Conservation (phyloP, 2,113 vertebrate species). For the Larimichthys crocea region DNA sequence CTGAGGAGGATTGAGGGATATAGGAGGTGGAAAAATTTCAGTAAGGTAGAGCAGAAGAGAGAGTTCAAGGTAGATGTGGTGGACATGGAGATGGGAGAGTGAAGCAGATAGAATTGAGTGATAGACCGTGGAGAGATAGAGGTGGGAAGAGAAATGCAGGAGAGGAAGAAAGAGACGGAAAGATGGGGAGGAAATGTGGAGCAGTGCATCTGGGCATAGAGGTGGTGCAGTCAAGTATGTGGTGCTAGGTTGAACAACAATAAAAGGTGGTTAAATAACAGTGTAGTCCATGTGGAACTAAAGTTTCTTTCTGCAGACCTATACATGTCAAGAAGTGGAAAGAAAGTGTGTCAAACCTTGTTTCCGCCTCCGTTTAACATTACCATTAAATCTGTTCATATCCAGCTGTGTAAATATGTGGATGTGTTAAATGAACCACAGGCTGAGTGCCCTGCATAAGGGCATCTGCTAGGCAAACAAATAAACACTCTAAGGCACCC, state of each 20-base stretch:
- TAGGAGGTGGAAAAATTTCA: constrained; percentile 11
- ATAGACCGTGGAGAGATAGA: constrained; percentile 3
- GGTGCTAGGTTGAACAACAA: background rate
- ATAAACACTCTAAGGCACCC: constrained; percentile 69
- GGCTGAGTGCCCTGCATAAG: constrained; percentile 68
- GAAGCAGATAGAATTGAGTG: background rate
- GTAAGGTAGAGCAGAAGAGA: constrained; percentile 30
- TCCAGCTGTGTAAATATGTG: constrained; percentile 82
- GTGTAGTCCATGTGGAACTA: background rate
- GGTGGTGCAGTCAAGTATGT: background rate
- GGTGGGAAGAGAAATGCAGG: constrained; percentile 10
- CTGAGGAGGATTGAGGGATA: constrained; percentile 31
- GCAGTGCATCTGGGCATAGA: constrained; percentile 6
- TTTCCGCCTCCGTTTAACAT: constrained; percentile 32
- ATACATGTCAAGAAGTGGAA: background rate
- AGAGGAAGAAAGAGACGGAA: constrained; percentile 18
- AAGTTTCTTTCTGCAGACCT: background rate
- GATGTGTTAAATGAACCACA: constrained; percentile 71
- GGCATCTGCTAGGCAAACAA: constrained; percentile 78
- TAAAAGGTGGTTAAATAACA: background rate
- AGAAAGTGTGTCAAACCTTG: background rate
- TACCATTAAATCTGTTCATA: constrained; percentile 67
- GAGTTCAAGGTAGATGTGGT: constrained; percentile 21
- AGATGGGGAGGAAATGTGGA: constrained; percentile 13
- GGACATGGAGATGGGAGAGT: constrained; percentile 26